These are phyloP conservation scores for Unio pictorum DNA, from an alignment of 2,888 invertebrate genomes.

Conservation along the genomic window DNA sequence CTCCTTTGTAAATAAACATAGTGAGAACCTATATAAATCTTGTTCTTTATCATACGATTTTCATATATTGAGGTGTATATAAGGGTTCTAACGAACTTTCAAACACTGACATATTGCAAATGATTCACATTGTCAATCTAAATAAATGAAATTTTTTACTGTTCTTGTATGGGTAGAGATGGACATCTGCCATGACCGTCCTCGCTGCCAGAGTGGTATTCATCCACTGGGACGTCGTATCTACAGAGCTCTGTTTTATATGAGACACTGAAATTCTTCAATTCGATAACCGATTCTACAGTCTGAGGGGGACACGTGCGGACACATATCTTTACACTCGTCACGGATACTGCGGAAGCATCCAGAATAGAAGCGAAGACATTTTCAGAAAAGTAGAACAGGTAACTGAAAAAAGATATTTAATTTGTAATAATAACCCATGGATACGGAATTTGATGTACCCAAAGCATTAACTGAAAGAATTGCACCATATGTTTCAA, in stretches of 20 bases:
- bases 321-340: constrained; percentile 87
- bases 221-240: constrained; percentile 64
- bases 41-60: too few species aligned
- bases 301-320: constrained; percentile 81
- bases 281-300: too few species aligned
- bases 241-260: constrained; percentile 78
- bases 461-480: too few species aligned
- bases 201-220: constrained; percentile 39
- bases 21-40: too few species aligned
- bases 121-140: not conserved
- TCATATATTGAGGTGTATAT: too few species aligned
- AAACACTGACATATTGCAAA: too few species aligned
- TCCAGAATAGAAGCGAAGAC: constrained; percentile 19
- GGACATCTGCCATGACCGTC: constrained; percentile 78
- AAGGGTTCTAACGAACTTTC: too few species aligned
- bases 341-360: not conserved
- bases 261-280: too few species aligned
- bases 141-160: constrained; percentile 71
- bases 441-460: too few species aligned
- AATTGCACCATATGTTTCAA: too few species aligned
- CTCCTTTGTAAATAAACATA: too few species aligned
- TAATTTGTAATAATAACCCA: constrained; percentile 1
- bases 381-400: constrained; percentile 48
- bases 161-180: constrained; percentile 82
- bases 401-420: constrained; percentile 30